Percentiles rank a stretch among this genome's conserved stretches.
phyloP scores from a whole-genome alignment of 1,140 invertebrate genomes.

The Spodoptera litura region DNA sequence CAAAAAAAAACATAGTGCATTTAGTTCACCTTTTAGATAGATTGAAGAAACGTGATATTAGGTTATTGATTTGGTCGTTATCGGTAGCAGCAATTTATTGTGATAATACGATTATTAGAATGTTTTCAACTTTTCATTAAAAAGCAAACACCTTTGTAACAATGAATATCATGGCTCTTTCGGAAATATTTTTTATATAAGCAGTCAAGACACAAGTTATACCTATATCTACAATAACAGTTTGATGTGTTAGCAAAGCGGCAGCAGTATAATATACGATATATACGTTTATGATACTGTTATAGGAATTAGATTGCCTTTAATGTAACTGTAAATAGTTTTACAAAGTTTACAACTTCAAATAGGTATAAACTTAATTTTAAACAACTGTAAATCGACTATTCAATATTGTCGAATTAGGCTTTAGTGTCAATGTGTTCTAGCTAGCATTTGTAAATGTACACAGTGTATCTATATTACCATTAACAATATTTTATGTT shows the following conservation, averaged over 20 bases:
- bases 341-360: no score
- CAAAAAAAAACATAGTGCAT: slow-evolving; percentile 38
- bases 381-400: no score
- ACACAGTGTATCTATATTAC: no score
- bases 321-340: no score
- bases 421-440: no score
- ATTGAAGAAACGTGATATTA: slow-evolving; percentile 29
- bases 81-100: slow-evolving; percentile 23
- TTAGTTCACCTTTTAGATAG: slow-evolving; percentile 38
- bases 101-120: slow-evolving; percentile 15
- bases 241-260: background rate
- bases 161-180: slow-evolving; percentile 27
- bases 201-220: background rate
- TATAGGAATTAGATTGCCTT: no score
- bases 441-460: no score
- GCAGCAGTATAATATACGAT: background rate
- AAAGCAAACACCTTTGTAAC: background rate
- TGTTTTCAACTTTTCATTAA: slow-evolving; percentile 1
- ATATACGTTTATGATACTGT: no score
- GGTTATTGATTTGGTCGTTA: slow-evolving; percentile 30
- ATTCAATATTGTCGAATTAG: no score
- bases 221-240: background rate
- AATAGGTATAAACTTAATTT: no score
- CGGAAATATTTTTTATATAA: background rate
- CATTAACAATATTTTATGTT: no score